Base-by-base conservation (phyloP, 1,140 invertebrate genomes). In the Papilio machaon region DNA sequence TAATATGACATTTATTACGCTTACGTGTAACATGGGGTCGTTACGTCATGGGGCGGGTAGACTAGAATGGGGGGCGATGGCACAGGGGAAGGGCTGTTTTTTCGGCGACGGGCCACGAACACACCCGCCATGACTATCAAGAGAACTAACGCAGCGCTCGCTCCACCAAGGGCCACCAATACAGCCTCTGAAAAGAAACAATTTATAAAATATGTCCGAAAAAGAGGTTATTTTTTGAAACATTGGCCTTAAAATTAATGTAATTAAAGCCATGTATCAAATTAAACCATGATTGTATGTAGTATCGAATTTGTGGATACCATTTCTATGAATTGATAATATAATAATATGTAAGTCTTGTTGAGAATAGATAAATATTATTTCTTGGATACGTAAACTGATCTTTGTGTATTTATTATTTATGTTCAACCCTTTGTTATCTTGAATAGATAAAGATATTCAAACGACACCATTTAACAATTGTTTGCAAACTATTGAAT, bases 41-140 rank as follows among this genome's bases (percentile, higher is more conserved):
- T 84, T 46, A 94, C 90, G 79, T 94, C 92, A 81, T 94, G 92
- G 7, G 93, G 92, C 13, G 92, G 93, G 83, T 94, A 94, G 52
- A 94, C 92, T 8, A 93, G 86, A 47, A 94, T 94, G 2, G 93
- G 93, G 2, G 93, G 93, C 0, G 93, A 92, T 1, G 92, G 91
- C 0, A 86, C 87, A 4, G 92, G 92, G 17, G 90, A 91, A 5
- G 92, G 90, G 84, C 91, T 92, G 82, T 92, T 93, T 85, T 93
- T 93, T 80, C 90, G 92, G 49, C 91, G 86, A 17, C 92, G 90
- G 6, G 92, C 93, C 15, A 90, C 86, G 81, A 94, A 93, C 52
- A 93, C 91, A 46, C 92, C 93, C 17, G 93, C 93, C 93, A 94
- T 94, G 70, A 93, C 88, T 77, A 93, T 85, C 46, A 94, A 85